phyloP scores from a whole-genome alignment of 2,888 invertebrate genomes.

The Platycheirus rosarum region DNA sequence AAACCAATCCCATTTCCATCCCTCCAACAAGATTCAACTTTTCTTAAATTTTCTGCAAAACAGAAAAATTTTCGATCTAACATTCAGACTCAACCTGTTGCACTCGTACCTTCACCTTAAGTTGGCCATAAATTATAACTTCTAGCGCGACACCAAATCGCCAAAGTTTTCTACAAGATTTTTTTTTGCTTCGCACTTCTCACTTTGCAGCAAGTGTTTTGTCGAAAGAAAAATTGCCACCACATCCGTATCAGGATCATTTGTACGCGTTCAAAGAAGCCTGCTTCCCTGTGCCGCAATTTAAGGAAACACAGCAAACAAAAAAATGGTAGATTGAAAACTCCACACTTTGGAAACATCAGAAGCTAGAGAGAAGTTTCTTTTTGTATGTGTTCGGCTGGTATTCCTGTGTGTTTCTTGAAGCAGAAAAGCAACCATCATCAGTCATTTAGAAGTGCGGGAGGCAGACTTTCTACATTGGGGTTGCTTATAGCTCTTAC shows the following conservation, averaged over 20 bases:
- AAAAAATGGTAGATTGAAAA: constrained; percentile 50
- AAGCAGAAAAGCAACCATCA: constrained; percentile 60
- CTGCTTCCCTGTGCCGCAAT: neutral
- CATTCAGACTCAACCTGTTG: constrained; percentile 51
- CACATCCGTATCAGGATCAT: constrained; percentile 42
- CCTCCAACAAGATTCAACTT: too few relatives aligned
- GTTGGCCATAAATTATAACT: constrained; percentile 56
- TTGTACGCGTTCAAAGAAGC: constrained; percentile 16
- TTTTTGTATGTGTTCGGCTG: constrained; percentile 8
- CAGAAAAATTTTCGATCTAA: neutral
- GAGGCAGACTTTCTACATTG: neutral
- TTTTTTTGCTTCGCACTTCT: constrained; percentile 27
- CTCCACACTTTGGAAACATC: constrained; percentile 34
- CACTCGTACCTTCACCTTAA: constrained; percentile 31
- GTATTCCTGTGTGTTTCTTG: constrained; percentile 30
- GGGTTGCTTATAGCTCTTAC: constrained; percentile 13
- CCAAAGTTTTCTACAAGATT: constrained; percentile 58
- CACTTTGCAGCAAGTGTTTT: constrained; percentile 55
- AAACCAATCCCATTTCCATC: too few relatives aligned
- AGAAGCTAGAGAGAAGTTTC: constrained; percentile 22
- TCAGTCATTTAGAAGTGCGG: constrained; percentile 58
- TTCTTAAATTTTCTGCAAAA: neutral
- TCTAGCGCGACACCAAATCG: constrained; percentile 59
- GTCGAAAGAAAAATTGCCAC: constrained; percentile 45
- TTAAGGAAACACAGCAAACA: neutral